Evolutionary conservation across 2,888 invertebrate genomes (phyloP).

Genomic region (Nomada goodeniana): DNA sequence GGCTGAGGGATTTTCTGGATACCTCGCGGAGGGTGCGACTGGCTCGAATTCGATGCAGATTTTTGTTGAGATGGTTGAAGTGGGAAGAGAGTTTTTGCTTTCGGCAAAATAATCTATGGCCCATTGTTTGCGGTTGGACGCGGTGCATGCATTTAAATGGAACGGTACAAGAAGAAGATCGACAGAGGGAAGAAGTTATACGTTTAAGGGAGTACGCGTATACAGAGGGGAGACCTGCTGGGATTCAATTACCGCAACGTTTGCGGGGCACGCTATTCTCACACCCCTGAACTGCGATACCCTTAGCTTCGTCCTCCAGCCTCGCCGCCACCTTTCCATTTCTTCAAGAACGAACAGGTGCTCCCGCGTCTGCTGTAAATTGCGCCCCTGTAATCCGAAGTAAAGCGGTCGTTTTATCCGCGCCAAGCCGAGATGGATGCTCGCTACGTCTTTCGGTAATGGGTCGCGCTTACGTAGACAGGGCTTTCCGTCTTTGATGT

Average conservation of each 20-base stretch:
- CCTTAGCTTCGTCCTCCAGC: constrained; percentile 40
- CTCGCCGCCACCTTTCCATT: constrained; percentile 76
- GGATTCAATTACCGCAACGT: constrained; percentile 85
- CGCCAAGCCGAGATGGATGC: constrained; percentile 82
- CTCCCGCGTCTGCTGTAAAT: constrained; percentile 83
- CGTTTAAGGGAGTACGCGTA: constrained; percentile 74
- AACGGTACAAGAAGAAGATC: constrained; percentile 48
- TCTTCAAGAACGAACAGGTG: constrained; percentile 82
- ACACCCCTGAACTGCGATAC: constrained; percentile 71
- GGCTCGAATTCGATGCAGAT: too few relatives aligned
- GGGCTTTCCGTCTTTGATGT: constrained; percentile 70
- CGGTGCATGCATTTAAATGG: constrained; percentile 5
- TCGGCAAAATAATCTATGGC: background rate
- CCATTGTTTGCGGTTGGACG: background rate
- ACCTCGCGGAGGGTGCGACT: background rate
- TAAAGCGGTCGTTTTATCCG: constrained; percentile 84
- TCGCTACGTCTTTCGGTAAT: constrained; percentile 82
- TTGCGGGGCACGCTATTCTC: constrained; percentile 83
- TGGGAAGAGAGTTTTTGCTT: background rate
- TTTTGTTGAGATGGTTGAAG: background rate
- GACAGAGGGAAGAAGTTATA: constrained; percentile 71
- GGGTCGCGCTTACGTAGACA: constrained; percentile 72
- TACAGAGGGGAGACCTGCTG: constrained; percentile 77
- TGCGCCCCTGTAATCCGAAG: constrained; percentile 83
- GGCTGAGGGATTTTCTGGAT: background rate